Evolutionary conservation across 2,113 vertebrate species (phyloP).

Genomic region (Bagarius yarrelli): DNA sequence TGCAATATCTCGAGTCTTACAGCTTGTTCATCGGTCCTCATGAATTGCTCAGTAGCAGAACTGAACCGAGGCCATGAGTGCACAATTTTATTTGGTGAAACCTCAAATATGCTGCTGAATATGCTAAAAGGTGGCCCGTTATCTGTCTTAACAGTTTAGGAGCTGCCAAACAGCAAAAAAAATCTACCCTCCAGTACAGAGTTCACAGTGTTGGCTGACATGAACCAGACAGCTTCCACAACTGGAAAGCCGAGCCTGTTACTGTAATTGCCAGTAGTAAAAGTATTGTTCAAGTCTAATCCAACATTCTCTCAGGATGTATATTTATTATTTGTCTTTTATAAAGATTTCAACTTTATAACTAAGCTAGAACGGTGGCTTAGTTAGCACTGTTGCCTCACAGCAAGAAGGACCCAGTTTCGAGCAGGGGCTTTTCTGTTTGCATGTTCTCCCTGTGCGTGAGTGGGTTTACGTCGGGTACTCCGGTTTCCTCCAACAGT

Average conservation of each 20-base stretch:
- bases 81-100: neutral
- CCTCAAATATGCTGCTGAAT: conserved; percentile 20
- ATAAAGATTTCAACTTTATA: neutral
- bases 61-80: conserved; percentile 12
- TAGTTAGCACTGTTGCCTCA: too few species aligned
- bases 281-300: neutral
- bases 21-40: neutral
- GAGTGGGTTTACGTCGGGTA: too few species aligned
- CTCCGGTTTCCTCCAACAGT: too few species aligned
- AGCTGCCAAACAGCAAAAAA: neutral
- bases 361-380: too few species aligned
- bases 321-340: neutral
- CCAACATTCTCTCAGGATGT: neutral
- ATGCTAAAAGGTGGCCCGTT: neutral
- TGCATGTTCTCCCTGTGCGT: too few species aligned
- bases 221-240: neutral
- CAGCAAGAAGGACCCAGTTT: too few species aligned
- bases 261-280: conserved; percentile 2
- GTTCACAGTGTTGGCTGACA: neutral
- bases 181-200: neutral
- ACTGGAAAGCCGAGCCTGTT: neutral
- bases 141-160: conserved; percentile 1
- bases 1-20: conserved; percentile 1
- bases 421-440: too few species aligned
- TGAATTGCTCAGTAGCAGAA: conserved; percentile 11